Evolutionary conservation across 2,797 vertebrate species (phyloP).

Genomic region (Thamnophis elegans): DNA sequence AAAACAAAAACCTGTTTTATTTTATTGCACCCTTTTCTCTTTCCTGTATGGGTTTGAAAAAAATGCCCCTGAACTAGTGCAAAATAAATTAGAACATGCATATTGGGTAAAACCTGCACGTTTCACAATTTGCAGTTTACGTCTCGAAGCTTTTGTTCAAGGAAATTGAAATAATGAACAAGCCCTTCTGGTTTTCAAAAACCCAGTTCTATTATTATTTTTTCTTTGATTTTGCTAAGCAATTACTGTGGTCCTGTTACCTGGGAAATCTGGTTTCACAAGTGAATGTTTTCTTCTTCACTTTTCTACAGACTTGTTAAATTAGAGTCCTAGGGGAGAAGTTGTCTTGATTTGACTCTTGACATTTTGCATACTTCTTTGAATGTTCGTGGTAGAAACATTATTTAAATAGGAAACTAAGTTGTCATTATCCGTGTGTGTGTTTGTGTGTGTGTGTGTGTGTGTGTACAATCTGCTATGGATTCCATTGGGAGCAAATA

Average conservation of each 20-base stretch:
- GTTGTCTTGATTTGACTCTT: background rate
- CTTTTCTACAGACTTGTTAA: background rate
- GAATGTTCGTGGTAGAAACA: background rate
- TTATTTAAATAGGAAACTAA: background rate
- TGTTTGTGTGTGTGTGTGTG: background rate
- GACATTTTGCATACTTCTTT: background rate
- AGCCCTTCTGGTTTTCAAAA: background rate
- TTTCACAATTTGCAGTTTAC: background rate
- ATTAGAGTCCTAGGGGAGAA: background rate
- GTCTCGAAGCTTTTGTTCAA: background rate
- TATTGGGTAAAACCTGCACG: background rate
- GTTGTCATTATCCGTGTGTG: background rate
- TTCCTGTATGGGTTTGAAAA: background rate
- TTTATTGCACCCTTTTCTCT: background rate
- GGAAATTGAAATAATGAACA: background rate
- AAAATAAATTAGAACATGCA: background rate
- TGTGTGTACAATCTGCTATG: background rate
- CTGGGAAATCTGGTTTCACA: background rate
- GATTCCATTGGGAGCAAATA: background rate
- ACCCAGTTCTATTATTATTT: background rate
- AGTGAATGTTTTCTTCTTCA: background rate
- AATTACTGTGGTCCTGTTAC: background rate
- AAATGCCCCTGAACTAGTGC: background rate
- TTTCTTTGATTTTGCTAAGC: background rate
- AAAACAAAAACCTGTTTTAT: background rate